Evolutionary conservation across 2,888 invertebrate genomes (phyloP), one percentile per base, ranked within the genome.

Genomic region (Scaptomyza parva): DNA sequence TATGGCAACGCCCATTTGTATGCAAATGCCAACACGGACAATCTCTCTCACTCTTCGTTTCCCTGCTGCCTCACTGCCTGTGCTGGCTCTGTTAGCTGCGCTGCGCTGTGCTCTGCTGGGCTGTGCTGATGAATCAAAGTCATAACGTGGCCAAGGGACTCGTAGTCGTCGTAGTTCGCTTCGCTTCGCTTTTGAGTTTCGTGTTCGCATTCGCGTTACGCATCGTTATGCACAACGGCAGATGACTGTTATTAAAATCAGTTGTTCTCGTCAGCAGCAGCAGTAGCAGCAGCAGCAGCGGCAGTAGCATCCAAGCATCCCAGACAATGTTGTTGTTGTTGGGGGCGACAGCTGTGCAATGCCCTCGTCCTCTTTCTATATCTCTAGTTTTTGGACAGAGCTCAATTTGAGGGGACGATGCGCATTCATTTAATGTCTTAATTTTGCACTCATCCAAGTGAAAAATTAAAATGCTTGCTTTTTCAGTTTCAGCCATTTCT

Each of bases 391-490:
- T 33, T 2, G 47, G 30, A 28, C 70, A 52, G 37, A 37, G 41
- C 64, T 59, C 67, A 74, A 73, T 62, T 74, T 75, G 65, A 18
- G 71, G 63, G 52, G 14, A 24, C 45, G 18, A 20, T 43, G 78
- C 83, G 86, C 83, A 86, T 78, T 81, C 81, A 81, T 79, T 90
- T 89, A 91, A 91, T 89, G 91, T 90, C 89, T 91, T 91, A 89
- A 91, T 91, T 90, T 88, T 82, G 89, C 88, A 91, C 89, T 90
- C 91, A 90, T 86, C 89, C 91, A 81, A 89, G 90, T 91, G 91
- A 89, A 91, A 91, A 91, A 91, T 91, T 91, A 90, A 90, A 91
- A 90, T 89, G 84, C 75, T 82, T 83, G 65, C 70, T 63, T 51
- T 70, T 71, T 73, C 54, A 52, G 45, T 57, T 37, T 37, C 3